phyloP scores from a whole-genome alignment of 1,140 invertebrate genomes.

The Rhysida immarginata region DNA sequence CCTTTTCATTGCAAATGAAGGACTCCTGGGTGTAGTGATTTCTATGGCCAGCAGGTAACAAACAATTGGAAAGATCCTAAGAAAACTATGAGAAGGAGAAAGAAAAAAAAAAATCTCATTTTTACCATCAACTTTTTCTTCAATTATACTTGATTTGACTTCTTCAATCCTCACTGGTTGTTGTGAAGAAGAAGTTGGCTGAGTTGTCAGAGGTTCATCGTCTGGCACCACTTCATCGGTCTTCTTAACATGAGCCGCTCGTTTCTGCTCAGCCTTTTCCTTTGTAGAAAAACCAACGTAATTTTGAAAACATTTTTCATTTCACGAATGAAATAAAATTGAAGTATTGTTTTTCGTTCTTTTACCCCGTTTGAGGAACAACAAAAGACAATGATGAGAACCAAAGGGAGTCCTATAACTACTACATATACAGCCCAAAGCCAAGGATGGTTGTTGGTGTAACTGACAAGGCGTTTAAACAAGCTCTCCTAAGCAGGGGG shows the following conservation, averaged over 20 bases:
- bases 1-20: no score
- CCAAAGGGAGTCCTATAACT: slow-evolving; percentile 55
- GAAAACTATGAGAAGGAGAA: no score
- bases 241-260: slow-evolving; percentile 39
- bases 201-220: no score
- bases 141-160: no score
- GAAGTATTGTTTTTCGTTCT: slow-evolving; percentile 24
- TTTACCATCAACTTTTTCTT: no score
- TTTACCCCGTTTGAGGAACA: slow-evolving; percentile 42
- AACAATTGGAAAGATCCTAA: background rate
- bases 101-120: no score
- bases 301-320: background rate
- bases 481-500: slow-evolving; percentile 51
- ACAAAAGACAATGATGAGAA: slow-evolving; percentile 62
- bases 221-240: slow-evolving; percentile 40
- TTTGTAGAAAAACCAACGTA: no score
- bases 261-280: slow-evolving; percentile 21
- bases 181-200: no score
- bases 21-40: no score
- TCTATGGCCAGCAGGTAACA: background rate
- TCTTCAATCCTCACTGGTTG: no score
- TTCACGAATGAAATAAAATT: slow-evolving; percentile 13
- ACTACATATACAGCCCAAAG: slow-evolving; percentile 72
- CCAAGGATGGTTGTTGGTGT: slow-evolving; percentile 77
- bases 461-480: slow-evolving; percentile 58